Conservation (phyloP, 2,888 invertebrate species). For the Ganaspis brasiliensis region DNA sequence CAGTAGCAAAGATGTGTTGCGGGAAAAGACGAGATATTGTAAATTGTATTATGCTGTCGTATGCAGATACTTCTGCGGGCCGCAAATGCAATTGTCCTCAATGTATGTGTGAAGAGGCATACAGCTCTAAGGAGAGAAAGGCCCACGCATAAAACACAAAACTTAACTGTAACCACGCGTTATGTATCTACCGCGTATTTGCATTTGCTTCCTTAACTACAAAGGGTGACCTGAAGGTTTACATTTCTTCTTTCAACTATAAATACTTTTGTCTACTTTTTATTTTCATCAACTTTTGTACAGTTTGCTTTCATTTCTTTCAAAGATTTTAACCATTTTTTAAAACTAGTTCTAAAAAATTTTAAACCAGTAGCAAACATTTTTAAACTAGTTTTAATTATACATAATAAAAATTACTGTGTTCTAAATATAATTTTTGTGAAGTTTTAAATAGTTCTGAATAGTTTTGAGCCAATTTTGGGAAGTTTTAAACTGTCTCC, state of each 20-base stretch:
- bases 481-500: no score
- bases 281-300: not conserved
- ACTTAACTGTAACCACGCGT: conserved; percentile 34
- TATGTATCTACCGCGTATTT: conserved; percentile 32
- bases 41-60: conserved; percentile 71
- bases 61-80: conserved; percentile 66
- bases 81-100: conserved; percentile 76
- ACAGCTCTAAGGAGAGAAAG: conserved; percentile 50
- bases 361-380: no score
- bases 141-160: conserved; percentile 47
- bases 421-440: no score
- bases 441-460: no score
- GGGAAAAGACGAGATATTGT: conserved; percentile 63
- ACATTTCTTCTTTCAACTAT: not conserved
- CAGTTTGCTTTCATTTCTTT: not conserved
- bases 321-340: no score
- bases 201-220: conserved; percentile 22
- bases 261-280: not conserved
- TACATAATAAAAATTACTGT: no score
- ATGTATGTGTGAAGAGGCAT: conserved; percentile 55
- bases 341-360: no score
- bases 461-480: no score
- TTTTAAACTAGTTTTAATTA: no score
- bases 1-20: conserved; percentile 60
- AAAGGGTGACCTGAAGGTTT: conserved; percentile 12